phyloP scores from a whole-genome alignment of 2,888 invertebrate species.

The Ariolimax columbianus region DNA sequence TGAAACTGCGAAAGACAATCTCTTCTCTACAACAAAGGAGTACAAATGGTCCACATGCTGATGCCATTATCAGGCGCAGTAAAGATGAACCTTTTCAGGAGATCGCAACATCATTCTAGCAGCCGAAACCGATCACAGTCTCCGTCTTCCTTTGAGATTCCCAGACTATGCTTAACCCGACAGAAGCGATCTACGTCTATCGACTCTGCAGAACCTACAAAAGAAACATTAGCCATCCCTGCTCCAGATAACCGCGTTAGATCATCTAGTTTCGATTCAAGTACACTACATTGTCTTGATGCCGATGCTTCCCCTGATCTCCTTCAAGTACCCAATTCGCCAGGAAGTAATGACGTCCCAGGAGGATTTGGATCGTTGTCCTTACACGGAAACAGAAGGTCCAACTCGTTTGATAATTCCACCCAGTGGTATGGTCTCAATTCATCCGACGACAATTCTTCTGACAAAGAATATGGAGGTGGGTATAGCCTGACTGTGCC shows the following conservation, averaged over 20 bases:
- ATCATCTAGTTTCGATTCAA: constrained; percentile 74
- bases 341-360: not conserved
- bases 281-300: constrained; percentile 42
- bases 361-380: not conserved
- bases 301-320: constrained; percentile 50
- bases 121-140: constrained; percentile 53
- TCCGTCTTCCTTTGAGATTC: constrained; percentile 72
- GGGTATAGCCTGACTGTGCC: constrained; percentile 52
- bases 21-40: not conserved
- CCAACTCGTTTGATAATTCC: constrained; percentile 70
- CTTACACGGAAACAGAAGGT: constrained; percentile 58
- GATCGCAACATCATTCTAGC: constrained; percentile 50
- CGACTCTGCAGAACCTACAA: constrained; percentile 52
- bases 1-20: not conserved
- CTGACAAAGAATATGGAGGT: constrained; percentile 60
- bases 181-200: constrained; percentile 62
- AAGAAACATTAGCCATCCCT: constrained; percentile 64
- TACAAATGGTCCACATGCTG: not conserved
- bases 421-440: constrained; percentile 57
- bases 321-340: constrained; percentile 46
- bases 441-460: constrained; percentile 67
- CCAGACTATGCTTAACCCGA: constrained; percentile 68
- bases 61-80: not conserved
- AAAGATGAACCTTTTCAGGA: constrained; percentile 68
- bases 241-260: constrained; percentile 61